Base-by-base conservation (phyloP, 2,888 invertebrate species). In the Lasioglossum vierecki region DNA sequence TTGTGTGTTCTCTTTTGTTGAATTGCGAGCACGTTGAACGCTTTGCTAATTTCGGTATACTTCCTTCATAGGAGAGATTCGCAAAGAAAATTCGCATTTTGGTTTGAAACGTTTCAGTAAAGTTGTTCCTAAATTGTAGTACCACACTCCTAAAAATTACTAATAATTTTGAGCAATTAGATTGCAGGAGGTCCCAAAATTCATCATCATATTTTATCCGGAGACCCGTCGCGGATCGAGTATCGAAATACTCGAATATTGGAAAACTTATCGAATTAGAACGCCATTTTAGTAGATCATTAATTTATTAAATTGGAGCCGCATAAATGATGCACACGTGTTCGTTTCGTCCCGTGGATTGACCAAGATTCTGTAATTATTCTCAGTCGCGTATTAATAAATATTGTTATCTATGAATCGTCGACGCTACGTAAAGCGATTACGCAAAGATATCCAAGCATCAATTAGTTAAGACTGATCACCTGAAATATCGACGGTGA, bases 311-410 rank as follows among this genome's bases (percentile, higher is more conserved):
- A 68, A 11, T 39, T 9, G 1, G n/a, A 68, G 11, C n/a, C 39
- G 39, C 35, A 39, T 68, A 41, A 39, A 68, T 39, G 8, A n/a
- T 39, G 39, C 35, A 68, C 35, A 41, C 2, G 22, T 11, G 35
- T 39, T 68, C 68, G n/a, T 68, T 41, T 9, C 41, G 22, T 4
- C 39, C 22, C 22, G 22, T 39, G 5, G 41, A 41, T 68, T 39
- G 68, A 41, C 68, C 35, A 68, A 39, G 35, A n/a, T 68, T 39
- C 39, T 13, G 13, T 13, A 63, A 35, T 66, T 63, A 35, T 68
- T 39, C 39, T 26, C n/a, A 53, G 5, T 44, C n/a, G 76, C 0
- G 68, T 39, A 68, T 77, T 49, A 77, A 77, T 77, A 68, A 68
- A 53, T 39, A 18, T 68, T 35, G 35, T 49, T 41, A 39, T 9